Conservation (phyloP, 2,797 vertebrate species). For the Oreochromis grahami region DNA sequence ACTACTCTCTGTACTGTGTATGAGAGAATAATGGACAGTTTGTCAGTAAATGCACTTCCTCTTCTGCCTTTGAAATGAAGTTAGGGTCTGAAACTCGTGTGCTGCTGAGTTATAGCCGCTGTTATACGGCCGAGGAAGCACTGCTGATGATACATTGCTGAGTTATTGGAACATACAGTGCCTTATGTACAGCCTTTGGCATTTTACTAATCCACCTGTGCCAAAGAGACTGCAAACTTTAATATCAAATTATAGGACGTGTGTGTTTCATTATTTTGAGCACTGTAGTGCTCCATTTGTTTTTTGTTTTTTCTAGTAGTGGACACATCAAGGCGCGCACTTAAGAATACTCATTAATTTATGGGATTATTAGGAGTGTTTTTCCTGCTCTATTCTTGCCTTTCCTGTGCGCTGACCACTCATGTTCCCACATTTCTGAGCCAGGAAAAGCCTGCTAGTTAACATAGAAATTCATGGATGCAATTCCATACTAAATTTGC, state of each 20-base stretch:
- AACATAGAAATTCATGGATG: neutral
- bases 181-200: neutral
- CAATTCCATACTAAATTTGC: neutral
- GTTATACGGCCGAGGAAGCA: neutral
- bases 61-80: neutral
- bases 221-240: neutral
- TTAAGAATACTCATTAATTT: constrained; percentile 7
- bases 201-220: neutral
- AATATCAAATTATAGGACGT: neutral
- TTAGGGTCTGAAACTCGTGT: neutral
- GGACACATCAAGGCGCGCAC: neutral
- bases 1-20: neutral
- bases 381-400: neutral
- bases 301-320: neutral
- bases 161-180: neutral
- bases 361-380: neutral
- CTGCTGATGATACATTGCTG: neutral
- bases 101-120: neutral
- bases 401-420: neutral
- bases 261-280: neutral
- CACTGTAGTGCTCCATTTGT: neutral
- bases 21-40: neutral
- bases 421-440: neutral
- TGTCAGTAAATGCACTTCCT: neutral
- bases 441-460: neutral